Percentiles rank a stretch among this genome's conserved stretches.
phyloP scores from a whole-genome alignment of 2,888 invertebrate species.

The Hydroisotoma schaefferi region DNA sequence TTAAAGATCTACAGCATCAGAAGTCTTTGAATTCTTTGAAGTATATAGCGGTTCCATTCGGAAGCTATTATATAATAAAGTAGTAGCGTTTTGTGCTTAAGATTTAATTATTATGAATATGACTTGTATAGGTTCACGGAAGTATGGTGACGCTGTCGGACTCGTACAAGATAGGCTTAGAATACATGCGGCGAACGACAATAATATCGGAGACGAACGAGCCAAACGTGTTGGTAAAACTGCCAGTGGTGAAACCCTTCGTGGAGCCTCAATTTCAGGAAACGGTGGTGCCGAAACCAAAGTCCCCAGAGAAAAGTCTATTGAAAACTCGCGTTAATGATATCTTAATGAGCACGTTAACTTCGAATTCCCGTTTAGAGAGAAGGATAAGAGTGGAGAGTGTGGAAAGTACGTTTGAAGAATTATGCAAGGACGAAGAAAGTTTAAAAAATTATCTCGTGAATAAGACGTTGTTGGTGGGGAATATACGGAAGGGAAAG shows the following conservation, averaged over 20 bases:
- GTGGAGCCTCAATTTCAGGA: background rate
- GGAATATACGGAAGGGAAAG: slow-evolving; percentile 36
- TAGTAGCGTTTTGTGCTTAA: too few species aligned
- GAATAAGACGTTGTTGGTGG: slow-evolving; percentile 32
- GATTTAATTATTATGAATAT: background rate
- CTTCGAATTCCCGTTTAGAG: slow-evolving; percentile 65
- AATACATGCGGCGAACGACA: slow-evolving; percentile 33
- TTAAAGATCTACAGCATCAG: background rate
- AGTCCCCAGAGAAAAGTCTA: slow-evolving; percentile 6
- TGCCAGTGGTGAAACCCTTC: background rate
- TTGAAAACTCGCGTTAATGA: slow-evolving; percentile 70
- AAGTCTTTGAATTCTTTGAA: background rate
- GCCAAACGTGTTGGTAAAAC: background rate
- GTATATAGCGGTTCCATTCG: background rate
- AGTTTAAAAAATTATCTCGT: slow-evolving; percentile 25
- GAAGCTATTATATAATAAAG: background rate
- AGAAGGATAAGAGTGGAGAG: background rate
- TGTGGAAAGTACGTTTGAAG: background rate
- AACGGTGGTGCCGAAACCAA: background rate
- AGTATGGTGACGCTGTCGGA: slow-evolving; percentile 72
- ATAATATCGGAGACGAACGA: background rate
- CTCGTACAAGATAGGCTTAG: slow-evolving; percentile 38
- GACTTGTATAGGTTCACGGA: slow-evolving; percentile 56
- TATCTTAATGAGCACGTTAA: slow-evolving; percentile 80
- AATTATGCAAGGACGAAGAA: slow-evolving; percentile 10